Conservation (phyloP, 2,888 invertebrate species). For the Volucella inflata region DNA sequence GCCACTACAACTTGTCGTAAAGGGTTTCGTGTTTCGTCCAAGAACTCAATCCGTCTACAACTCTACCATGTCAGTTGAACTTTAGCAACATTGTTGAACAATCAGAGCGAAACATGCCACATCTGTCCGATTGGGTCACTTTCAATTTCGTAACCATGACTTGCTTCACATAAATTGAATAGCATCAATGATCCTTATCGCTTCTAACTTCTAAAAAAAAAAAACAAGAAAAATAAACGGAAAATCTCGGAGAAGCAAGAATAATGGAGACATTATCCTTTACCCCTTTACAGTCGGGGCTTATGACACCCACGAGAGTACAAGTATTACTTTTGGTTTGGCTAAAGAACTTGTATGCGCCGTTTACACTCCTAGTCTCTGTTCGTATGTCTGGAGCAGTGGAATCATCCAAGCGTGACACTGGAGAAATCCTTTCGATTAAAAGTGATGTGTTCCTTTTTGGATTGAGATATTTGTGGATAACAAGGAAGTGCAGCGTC, state of each 20-base stretch:
- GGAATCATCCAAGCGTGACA: conserved; percentile 56
- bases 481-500: conserved; percentile 58
- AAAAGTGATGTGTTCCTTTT: conserved; percentile 55
- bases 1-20: neutral
- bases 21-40: conserved; percentile 20
- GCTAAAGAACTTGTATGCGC: too few species aligned
- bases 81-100: conserved; percentile 30
- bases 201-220: neutral
- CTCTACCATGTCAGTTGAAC: neutral
- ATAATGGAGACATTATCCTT: conserved; percentile 56
- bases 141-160: conserved; percentile 56
- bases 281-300: conserved; percentile 18
- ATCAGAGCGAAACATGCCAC: conserved; percentile 53
- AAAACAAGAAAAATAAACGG: neutral
- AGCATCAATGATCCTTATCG: conserved; percentile 65
- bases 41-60: conserved; percentile 17
- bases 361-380: too few species aligned
- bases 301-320: conserved; percentile 56
- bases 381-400: conserved; percentile 40
- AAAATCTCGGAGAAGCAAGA: neutral
- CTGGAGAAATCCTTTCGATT: conserved; percentile 64
- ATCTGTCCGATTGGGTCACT: conserved; percentile 62
- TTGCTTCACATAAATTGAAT: conserved; percentile 48
- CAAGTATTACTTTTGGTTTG: neutral
- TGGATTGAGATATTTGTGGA: conserved; percentile 28